phyloP scores from a whole-genome alignment of 2,113 vertebrate genomes.

The Aythya baeri region DNA sequence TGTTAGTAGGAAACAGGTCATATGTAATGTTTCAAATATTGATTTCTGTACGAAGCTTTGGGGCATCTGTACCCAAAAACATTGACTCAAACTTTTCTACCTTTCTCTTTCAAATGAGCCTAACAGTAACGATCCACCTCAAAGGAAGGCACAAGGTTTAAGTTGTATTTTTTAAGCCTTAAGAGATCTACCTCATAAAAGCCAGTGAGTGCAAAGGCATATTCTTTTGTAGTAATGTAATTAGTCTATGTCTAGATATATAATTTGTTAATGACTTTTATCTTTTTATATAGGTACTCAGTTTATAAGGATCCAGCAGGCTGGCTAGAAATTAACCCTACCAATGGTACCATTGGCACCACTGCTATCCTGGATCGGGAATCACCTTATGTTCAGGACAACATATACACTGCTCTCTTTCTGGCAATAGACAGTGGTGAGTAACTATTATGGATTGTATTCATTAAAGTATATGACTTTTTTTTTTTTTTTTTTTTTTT shows the following conservation, averaged over 20 bases:
- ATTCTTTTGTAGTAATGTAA: not conserved
- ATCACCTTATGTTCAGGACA: constrained; percentile 88
- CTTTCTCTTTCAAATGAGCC: not conserved
- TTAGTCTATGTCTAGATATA: rapidly evolving
- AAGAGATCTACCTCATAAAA: rapidly evolving
- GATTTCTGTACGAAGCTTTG: not conserved
- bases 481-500: not conserved
- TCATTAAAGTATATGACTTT: not conserved
- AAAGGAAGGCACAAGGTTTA: not conserved
- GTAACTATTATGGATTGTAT: not conserved
- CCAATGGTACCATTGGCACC: constrained; percentile 91
- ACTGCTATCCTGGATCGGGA: constrained; percentile 89
- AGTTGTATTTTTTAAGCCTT: not conserved
- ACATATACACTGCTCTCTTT: constrained; percentile 90
- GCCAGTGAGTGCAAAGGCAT: not conserved
- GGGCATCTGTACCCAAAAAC: not conserved
- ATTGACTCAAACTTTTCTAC: not conserved
- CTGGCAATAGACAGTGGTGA: constrained; percentile 96
- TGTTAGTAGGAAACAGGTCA: not conserved
- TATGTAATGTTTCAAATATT: not conserved
- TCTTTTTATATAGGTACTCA: constrained; percentile 82
- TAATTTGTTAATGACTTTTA: not conserved
- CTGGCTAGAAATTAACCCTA: constrained; percentile 93
- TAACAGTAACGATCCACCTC: not conserved
- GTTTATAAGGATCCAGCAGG: constrained; percentile 90